These are phyloP conservation scores for Crossaster papposus DNA, from an alignment of 53 echinoderm and acorn worm species.

Conservation along the genomic window DNA sequence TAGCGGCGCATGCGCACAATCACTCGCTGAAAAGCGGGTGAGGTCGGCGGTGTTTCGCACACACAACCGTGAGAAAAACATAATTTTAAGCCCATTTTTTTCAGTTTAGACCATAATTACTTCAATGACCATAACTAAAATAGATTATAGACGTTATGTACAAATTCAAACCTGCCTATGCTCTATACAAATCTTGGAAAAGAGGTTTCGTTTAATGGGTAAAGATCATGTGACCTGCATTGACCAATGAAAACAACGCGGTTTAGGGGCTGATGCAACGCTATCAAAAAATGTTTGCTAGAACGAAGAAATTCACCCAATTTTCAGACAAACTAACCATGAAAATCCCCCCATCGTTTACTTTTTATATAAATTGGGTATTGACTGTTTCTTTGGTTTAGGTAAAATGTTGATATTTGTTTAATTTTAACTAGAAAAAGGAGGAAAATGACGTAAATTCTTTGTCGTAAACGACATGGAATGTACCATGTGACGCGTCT, in stretches of 20 bases:
- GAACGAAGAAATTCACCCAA: conserved; percentile 9
- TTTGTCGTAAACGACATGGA: conserved; percentile 47
- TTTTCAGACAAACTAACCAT: conserved; percentile 16
- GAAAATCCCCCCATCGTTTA: neutral
- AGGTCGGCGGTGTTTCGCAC: neutral
- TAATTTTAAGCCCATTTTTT: neutral
- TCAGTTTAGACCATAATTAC: neutral
- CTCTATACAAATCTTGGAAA: conserved; percentile 6
- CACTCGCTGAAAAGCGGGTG: conserved; percentile 57
- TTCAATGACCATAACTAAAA: neutral
- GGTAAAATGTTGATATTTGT: conserved; percentile 28
- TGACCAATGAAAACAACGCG: conserved; percentile 60
- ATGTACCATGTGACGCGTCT: conserved; percentile 81
- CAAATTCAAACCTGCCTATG: neutral
- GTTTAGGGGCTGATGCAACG: conserved; percentile 49
- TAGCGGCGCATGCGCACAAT: conserved; percentile 34
- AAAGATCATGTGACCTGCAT: conserved; percentile 47
- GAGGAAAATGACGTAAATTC: conserved; percentile 14
- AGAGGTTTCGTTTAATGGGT: conserved; percentile 7
- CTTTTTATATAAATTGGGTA: neutral
- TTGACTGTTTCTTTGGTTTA: neutral
- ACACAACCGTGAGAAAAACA: conserved; percentile 6
- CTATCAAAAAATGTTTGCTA: conserved; percentile 41
- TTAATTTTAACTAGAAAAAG: conserved; percentile 31
- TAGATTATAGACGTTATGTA: neutral